A percentile compares a stretch with the other conserved stretches of the same genome.
Conservation (phyloP, 2,888 invertebrate genomes). For the Tetragnatha montana region DNA sequence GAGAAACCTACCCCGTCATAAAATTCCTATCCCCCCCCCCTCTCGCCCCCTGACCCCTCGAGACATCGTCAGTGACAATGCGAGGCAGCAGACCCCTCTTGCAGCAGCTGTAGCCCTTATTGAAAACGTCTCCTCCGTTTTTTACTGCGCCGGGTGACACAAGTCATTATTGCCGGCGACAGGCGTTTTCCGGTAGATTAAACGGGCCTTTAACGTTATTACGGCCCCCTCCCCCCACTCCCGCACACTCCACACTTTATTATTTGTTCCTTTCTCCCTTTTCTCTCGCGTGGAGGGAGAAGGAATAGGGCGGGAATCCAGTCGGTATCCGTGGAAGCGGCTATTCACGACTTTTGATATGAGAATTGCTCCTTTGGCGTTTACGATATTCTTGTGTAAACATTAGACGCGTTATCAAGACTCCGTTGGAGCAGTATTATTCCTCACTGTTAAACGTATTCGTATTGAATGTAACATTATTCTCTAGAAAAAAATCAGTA, state of each 20-base stretch:
- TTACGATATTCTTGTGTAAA: no score
- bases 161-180: conserved; percentile 62
- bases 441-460: no score
- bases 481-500: no score
- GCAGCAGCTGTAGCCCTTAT: conserved; percentile 20
- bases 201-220: conserved; percentile 64
- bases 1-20: conserved; percentile 24
- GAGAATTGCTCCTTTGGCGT: no score
- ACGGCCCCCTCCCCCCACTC: conserved; percentile 29
- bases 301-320: no score
- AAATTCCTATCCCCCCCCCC: conserved; percentile 19
- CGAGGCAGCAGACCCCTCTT: conserved; percentile 2
- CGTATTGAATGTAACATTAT: no score
- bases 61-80: conserved; percentile 58
- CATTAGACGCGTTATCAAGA: no score
- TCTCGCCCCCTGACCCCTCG: conserved; percentile 50
- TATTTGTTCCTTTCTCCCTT: conserved; percentile 20
- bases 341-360: no score
- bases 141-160: conserved; percentile 56
- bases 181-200: conserved; percentile 68
- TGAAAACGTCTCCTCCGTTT: conserved; percentile 23
- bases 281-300: background rate
- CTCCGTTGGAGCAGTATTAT: no score
- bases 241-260: background rate
- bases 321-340: no score